Evolutionary conservation across 2,888 invertebrate genomes (phyloP), one percentile per base, ranked within the genome.

Genomic region (Eristalinus aeneus): DNA sequence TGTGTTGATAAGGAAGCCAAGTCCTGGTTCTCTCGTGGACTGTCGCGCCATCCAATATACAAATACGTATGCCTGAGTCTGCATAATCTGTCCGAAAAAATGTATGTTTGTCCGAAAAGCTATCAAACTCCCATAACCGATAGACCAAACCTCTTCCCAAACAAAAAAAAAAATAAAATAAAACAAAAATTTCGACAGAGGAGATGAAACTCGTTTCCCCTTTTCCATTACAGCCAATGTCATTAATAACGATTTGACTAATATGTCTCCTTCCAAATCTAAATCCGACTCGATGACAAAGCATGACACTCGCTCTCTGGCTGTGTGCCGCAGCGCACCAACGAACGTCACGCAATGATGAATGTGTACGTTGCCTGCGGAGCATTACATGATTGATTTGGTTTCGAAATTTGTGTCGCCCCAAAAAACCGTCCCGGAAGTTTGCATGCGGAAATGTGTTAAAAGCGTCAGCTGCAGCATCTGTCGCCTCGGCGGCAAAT

Each of bases 381-480:
- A 71, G 46, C 58, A 60, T 61, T 31, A 39, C 39, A 61, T 71
- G 60, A 71, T 71, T 71, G 71, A 71, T 61, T 32, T 22, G 2
- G 34, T 22, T 32, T 53, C 20, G 32, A 22, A 46, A 46, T 46
- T 46, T 16, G 46, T 46, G 23, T n/a, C 39, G 12, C 12, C 53
- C 20, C 16, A 46, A 20, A n/a, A 27, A 72, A 61, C 61, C 61
- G 61, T 46, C 16, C 46, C 46, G 46, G 72, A 63, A 61, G 61
- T 72, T 46, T 72, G 61, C 72, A 72, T 61, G 61, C 53, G 61
- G 61, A 72, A 72, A 53, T 61, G 53, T 61, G 46, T 23, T 53
- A 61, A 61, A 72, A 32, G 22, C 32, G 46, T 46, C 46, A 53
- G 32, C 53, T 68, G 68, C 53, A 46, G 46, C 46, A 16, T 16